Evolutionary conservation across 2,888 invertebrate species (phyloP).

Genomic region (Acronicta alni): DNA sequence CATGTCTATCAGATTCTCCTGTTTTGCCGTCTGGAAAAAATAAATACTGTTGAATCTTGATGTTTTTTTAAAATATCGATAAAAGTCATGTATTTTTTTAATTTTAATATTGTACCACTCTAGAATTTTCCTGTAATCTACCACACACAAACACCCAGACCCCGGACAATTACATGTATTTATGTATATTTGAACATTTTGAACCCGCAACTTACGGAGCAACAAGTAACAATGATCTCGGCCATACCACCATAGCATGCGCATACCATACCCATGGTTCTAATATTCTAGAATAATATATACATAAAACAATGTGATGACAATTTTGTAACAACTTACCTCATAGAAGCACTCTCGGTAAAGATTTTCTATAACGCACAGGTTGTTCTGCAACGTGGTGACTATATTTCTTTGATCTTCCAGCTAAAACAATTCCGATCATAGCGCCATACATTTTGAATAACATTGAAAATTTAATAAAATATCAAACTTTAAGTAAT

Average conservation of each 20-base stretch:
- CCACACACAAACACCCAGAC: no score
- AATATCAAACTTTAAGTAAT: no score
- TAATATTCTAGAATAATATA: no score
- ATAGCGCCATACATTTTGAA: not conserved
- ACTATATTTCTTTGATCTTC: slow-evolving; percentile 69
- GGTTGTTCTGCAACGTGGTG: slow-evolving; percentile 71
- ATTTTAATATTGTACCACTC: no score
- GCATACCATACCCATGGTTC: no score
- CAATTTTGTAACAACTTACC: slow-evolving; percentile 64
- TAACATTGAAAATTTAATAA: not conserved
- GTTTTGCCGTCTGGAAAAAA: slow-evolving; percentile 72
- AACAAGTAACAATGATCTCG: no score
- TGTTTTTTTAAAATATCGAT: not conserved
- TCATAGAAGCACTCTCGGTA: slow-evolving; percentile 84
- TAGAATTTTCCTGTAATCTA: not conserved
- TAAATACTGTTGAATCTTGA: no score
- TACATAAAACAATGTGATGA: no score
- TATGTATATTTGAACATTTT: no score
- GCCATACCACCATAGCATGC: no score
- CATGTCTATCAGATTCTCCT: slow-evolving; percentile 78
- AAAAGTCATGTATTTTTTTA: not conserved
- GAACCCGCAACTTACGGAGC: not conserved
- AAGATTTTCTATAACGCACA: slow-evolving; percentile 78
- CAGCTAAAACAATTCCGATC: slow-evolving; percentile 61
- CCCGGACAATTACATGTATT: no score